A percentile compares a stretch with the other conserved stretches of the same genome.
These are phyloP conservation scores for Drosophila anomelani DNA, from an alignment of 2,888 invertebrate genomes.

Conservation along the genomic window DNA sequence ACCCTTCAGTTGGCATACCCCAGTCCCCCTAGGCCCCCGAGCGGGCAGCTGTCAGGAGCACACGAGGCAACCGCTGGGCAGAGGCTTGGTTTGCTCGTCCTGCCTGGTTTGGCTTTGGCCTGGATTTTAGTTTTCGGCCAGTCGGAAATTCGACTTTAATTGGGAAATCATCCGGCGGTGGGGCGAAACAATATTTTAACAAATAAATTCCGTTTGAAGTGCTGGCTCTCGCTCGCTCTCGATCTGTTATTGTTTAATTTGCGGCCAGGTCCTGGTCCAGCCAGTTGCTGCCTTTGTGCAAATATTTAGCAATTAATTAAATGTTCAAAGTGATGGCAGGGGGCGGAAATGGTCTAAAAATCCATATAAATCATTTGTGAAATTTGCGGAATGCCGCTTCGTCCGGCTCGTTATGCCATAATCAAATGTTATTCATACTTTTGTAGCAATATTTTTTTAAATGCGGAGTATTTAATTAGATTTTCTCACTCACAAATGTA, in stretches of 20 bases:
- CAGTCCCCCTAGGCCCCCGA: constrained; percentile 1
- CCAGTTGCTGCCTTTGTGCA: constrained; percentile 36
- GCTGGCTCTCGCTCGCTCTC: constrained; percentile 8
- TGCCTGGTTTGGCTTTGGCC: constrained; percentile 34
- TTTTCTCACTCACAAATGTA: constrained; percentile 25
- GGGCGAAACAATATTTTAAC: constrained; percentile 40
- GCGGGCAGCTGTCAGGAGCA: constrained; percentile 63
- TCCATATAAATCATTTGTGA: constrained; percentile 22
- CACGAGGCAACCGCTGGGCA: constrained; percentile 30
- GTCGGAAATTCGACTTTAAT: constrained; percentile 45
- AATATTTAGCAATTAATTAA: constrained; percentile 67
- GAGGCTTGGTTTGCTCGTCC: constrained; percentile 19
- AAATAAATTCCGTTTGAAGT: constrained; percentile 41
- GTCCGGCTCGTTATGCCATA: constrained; percentile 12
- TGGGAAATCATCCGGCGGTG: constrained; percentile 45
- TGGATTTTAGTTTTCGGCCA: constrained; percentile 45
- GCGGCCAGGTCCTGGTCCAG: constrained; percentile 16
- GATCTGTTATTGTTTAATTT: constrained; percentile 59
- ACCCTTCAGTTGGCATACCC: constrained; percentile 1
- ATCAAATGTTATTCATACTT: constrained; percentile 26
- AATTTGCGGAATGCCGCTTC: constrained; percentile 11
- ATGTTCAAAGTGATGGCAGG: constrained; percentile 8
- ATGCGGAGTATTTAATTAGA: constrained; percentile 21
- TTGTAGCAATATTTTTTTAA: constrained; percentile 10
- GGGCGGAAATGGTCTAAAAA: not conserved